A percentile compares a stretch with the other conserved stretches of the same genome.
Conservation (phyloP, 2,888 invertebrate genomes). For the Eutolmus rufibarbis region DNA sequence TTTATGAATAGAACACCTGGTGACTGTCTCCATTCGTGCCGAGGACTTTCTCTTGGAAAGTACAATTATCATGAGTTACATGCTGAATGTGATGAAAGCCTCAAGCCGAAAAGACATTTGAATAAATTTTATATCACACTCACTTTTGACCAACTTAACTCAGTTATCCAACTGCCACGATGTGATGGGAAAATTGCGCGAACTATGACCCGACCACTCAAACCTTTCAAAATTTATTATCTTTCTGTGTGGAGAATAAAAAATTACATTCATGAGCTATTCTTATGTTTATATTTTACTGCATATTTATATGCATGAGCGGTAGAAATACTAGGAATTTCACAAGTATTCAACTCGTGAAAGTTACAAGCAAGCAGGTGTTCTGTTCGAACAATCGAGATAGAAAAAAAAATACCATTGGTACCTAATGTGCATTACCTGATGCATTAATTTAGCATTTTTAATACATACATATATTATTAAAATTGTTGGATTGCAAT, state of each 20-base stretch:
- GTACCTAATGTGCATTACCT: neutral
- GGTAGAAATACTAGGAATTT: neutral
- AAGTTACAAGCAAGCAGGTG: neutral
- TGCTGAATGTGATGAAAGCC: neutral
- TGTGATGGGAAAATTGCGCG: neutral
- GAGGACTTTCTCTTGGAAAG: neutral
- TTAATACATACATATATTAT: neutral
- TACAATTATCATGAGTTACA: neutral
- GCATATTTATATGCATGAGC: neutral
- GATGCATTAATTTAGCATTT: neutral
- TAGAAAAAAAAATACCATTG: neutral
- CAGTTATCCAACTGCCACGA: neutral
- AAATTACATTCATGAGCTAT: neutral
- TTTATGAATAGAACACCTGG: neutral
- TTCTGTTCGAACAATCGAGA: neutral
- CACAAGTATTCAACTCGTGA: neutral
- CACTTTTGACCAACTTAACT: neutral
- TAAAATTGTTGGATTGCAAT: too few relatives aligned
- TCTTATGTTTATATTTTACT: neutral
- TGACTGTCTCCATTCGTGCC: neutral
- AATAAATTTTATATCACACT: neutral
- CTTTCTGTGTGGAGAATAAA: neutral
- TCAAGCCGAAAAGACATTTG: neutral
- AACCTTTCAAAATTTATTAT: neutral
- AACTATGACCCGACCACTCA: neutral